Conservation (phyloP, 2,888 invertebrate species). For the Drosophila parthenogenetica region DNA sequence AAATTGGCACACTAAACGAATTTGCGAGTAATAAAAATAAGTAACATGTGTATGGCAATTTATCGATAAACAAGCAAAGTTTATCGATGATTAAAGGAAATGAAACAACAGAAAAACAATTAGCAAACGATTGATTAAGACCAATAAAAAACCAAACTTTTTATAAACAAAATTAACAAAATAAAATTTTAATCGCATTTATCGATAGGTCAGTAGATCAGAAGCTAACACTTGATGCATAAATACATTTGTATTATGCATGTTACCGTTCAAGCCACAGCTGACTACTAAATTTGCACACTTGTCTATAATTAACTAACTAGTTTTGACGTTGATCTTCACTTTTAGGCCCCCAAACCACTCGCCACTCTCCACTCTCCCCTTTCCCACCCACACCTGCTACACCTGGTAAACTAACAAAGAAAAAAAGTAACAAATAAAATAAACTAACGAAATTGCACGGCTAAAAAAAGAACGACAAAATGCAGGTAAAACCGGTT, state of each 20-base stretch:
- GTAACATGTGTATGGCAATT: slow-evolving; percentile 4
- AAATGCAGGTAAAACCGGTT: slow-evolving; percentile 19
- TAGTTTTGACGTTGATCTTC: slow-evolving; percentile 22
- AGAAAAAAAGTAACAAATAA: neutral
- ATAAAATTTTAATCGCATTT: neutral
- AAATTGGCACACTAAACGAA: slow-evolving; percentile 16
- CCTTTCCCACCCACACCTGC: neutral
- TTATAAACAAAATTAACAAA: too few relatives aligned
- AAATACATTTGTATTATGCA: neutral
- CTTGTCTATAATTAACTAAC: slow-evolving; percentile 11
- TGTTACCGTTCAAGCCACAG: neutral
- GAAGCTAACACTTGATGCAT: too few relatives aligned
- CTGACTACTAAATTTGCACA: neutral
- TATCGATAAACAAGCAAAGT: neutral
- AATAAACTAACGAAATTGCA: slow-evolving; percentile 4
- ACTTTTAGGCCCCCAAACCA: neutral
- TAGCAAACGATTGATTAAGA: neutral
- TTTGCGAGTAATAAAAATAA: neutral
- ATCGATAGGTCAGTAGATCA: neutral
- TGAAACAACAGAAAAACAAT: neutral
- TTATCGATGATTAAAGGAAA: neutral
- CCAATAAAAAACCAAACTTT: too few relatives aligned
- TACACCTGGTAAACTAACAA: slow-evolving; percentile 1
- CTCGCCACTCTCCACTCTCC: neutral
- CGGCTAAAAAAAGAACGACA: slow-evolving; percentile 1